Base-by-base conservation (phyloP, 2,113 vertebrate genomes). In the Oceanodroma tethys region DNA sequence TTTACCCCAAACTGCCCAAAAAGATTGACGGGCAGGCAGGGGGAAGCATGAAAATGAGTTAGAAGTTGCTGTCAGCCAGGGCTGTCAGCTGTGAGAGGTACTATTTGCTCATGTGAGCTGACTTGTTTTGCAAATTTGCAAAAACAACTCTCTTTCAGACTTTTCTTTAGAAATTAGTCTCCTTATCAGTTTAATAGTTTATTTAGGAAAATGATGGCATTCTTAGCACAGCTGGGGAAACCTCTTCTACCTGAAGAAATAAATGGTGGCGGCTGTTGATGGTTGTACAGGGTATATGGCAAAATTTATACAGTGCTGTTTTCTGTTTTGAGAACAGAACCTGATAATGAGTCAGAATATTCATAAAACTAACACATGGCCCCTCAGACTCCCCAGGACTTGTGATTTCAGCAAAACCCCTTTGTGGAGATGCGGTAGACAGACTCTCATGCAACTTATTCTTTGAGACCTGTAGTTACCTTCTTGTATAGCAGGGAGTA, bases 301-400 rank as follows among this genome's bases (percentile, higher is more conserved):
- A 92, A 82, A 68, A 72, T 48, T 65, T 73, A 40, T 23, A 76
- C 56, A 81, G 68, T 52, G 50, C 60, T 76, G 72, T 66, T 91
- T 91, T 91, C 67, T 82, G 67, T 75, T 95, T 78, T 72, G 84
- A 63, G 94, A 85, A 59, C 32, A 36, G 87, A 94, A 82, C 55
- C 62, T 78, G 91, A 66, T 85, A 95, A 95, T 91, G 74, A 88
- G 78, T 50, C 66, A 66, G 89, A 84, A 92, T 96, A 95, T 96
- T 96, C 66, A 81, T 90, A 82, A 90, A 93, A 91, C 50, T 21
- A 95, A 47, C 90, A 73, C 71, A 62, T 90, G 65, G 87, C 84
- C 93, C 58, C 81, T 94, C 74, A 88, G 88, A 60, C 58, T 96
- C 25, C 65, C 43, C 40, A 9, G 83, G 58, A 72, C 29, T 79